Conservation (phyloP, 1,140 invertebrate species). For the Bombus picipes region DNA sequence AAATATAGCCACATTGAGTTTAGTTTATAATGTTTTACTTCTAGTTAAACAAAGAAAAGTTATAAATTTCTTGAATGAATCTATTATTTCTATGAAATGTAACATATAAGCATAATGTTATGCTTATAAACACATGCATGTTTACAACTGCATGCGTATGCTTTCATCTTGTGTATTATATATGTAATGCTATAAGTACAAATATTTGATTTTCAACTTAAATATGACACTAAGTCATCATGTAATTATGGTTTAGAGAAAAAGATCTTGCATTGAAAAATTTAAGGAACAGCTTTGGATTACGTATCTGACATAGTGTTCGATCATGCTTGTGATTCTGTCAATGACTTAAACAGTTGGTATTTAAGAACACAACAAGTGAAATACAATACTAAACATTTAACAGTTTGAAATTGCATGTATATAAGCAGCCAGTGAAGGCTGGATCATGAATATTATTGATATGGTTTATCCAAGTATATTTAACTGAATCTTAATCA, state of each 20-base stretch:
- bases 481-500: slow-evolving; percentile 23
- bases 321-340: not conserved
- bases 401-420: slow-evolving; percentile 40
- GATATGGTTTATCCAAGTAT: slow-evolving; percentile 57
- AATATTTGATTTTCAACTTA: not conserved
- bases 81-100: not conserved
- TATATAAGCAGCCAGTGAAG: slow-evolving; percentile 31
- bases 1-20: not conserved
- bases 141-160: not conserved
- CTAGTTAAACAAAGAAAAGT: not conserved
- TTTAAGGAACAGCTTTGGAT: slow-evolving; percentile 40
- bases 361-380: not conserved
- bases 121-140: not conserved
- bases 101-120: not conserved
- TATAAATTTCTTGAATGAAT: not conserved
- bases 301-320: slow-evolving; percentile 4
- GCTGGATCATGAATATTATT: slow-evolving; percentile 13
- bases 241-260: not conserved
- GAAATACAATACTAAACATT: slow-evolving; percentile 35
- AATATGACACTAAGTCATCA: not conserved
- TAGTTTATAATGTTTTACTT: not conserved
- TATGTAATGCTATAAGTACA: not conserved
- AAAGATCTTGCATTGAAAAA: not conserved
- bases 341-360: slow-evolving; percentile 3
- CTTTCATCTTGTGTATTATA: not conserved